A percentile compares a stretch with the other conserved stretches of the same genome.
These are phyloP conservation scores for Orthosia cruda DNA, from an alignment of 2,888 invertebrate species.

Conservation along the genomic window DNA sequence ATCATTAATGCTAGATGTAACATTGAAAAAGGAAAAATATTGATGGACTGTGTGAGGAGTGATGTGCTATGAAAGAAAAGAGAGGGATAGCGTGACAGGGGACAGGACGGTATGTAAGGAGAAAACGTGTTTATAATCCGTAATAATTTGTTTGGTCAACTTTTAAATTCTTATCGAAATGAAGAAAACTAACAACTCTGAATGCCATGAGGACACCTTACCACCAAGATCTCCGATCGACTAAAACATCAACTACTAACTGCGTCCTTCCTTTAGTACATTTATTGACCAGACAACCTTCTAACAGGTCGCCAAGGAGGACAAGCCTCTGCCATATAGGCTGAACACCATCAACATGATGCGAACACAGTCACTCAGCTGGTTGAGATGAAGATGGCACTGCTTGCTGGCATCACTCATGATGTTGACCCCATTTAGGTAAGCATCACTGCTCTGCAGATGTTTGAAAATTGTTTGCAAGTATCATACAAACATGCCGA, in stretches of 20 bases:
- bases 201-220: constrained; percentile 87
- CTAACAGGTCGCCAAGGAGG: constrained; percentile 95
- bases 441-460: constrained; percentile 63
- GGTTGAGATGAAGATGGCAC: constrained; percentile 98
- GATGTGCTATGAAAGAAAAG: too few species aligned
- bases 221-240: constrained; percentile 91
- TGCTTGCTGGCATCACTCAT: too few species aligned
- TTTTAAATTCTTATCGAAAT: constrained; percentile 65
- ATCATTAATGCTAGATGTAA: too few species aligned
- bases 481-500: too few species aligned
- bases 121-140: too few species aligned
- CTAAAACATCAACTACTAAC: not conserved
- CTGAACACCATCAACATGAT: too few species aligned
- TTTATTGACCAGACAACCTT: constrained; percentile 27
- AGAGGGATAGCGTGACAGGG: too few species aligned
- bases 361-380: constrained; percentile 89
- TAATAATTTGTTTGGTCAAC: too few species aligned
- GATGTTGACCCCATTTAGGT: constrained; percentile 96
- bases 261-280: not conserved
- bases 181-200: constrained; percentile 86
- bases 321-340: constrained; percentile 96
- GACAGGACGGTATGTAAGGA: too few species aligned
- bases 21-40: constrained; percentile 83
- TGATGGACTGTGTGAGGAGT: too few species aligned
- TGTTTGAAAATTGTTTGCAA: not conserved